These are phyloP conservation scores for Caprella mutica DNA, from an alignment of 2,888 invertebrate species.

Conservation along the genomic window DNA sequence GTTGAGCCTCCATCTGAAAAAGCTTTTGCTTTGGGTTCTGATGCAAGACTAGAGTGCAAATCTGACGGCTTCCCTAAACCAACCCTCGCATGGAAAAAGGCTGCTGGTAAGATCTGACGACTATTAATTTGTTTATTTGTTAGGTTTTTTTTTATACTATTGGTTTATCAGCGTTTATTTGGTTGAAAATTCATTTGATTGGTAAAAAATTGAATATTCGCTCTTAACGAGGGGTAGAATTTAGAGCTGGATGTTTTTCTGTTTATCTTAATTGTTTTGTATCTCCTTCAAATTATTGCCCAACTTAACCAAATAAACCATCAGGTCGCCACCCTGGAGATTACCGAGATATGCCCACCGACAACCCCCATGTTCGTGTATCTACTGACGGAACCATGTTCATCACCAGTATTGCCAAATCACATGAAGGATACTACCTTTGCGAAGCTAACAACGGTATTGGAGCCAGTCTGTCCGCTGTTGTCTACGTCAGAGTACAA, in stretches of 20 bases:
- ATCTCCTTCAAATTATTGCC: no score
- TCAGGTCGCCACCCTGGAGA: constrained; percentile 75
- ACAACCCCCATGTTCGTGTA: constrained; percentile 78
- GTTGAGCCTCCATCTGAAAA: constrained; percentile 88
- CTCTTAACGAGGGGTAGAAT: no score
- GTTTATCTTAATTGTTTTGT: no score
- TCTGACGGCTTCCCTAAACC: constrained; percentile 92
- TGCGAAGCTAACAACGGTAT: constrained; percentile 95
- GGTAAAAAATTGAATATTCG: no score
- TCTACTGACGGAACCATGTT: constrained; percentile 79
- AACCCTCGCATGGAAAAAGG: constrained; percentile 88
- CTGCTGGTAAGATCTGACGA: constrained; percentile 72
- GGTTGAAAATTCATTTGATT: no score
- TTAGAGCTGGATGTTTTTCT: no score
- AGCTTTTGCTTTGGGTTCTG: constrained; percentile 87
- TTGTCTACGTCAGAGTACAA: constrained; percentile 85
- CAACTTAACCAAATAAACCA: no score
- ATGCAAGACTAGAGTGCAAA: constrained; percentile 88
- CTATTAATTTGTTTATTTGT: no score
- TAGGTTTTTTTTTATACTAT: no score
- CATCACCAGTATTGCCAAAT: constrained; percentile 80
- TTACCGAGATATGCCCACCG: constrained; percentile 82
- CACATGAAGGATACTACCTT: constrained; percentile 85
- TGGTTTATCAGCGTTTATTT: no score
- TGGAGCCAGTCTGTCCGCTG: constrained; percentile 85